Conservation (phyloP, 2,888 invertebrate genomes). For the Cephalotes varians region DNA sequence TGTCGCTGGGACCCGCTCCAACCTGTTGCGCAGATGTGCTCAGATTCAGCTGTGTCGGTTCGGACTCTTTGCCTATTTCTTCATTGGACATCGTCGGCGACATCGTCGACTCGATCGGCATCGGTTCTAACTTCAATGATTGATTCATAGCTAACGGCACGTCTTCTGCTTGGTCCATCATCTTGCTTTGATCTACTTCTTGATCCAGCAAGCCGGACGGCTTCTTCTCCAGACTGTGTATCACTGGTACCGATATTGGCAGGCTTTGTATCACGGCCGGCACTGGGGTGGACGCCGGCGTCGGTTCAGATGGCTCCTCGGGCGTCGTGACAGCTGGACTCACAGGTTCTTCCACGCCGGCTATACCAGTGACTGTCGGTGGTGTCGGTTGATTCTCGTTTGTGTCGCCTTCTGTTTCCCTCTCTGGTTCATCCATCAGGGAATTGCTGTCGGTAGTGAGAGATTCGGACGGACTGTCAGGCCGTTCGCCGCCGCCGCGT, state of each 20-base stretch:
- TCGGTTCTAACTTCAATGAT: conserved; percentile 81
- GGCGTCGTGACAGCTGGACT: conserved; percentile 76
- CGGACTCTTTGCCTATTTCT: conserved; percentile 77
- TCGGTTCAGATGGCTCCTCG: conserved; percentile 80
- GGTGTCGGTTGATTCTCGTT: conserved; percentile 79
- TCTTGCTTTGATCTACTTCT: conserved; percentile 62
- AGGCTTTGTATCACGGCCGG: conserved; percentile 79
- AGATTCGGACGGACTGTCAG: conserved; percentile 93
- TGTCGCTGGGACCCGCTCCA: conserved; percentile 68
- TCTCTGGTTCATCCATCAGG: conserved; percentile 89
- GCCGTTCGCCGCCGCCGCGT: conserved; percentile 87
- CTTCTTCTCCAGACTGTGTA: conserved; percentile 82
- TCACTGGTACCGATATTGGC: conserved; percentile 84
- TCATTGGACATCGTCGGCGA: conserved; percentile 74
- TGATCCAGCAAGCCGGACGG: conserved; percentile 62
- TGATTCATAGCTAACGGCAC: conserved; percentile 78
- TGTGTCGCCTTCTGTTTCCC: conserved; percentile 82
- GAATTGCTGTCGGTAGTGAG: conserved; percentile 95
- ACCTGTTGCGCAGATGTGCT: conserved; percentile 67
- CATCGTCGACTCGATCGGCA: conserved; percentile 78
- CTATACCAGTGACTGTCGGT: conserved; percentile 67
- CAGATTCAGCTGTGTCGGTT: conserved; percentile 71
- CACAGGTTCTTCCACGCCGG: conserved; percentile 72
- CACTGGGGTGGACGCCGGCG: conserved; percentile 77
- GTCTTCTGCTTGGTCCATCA: conserved; percentile 79